Conservation (phyloP, 2,113 vertebrate genomes). For the Oxygymnocypris stewartii region DNA sequence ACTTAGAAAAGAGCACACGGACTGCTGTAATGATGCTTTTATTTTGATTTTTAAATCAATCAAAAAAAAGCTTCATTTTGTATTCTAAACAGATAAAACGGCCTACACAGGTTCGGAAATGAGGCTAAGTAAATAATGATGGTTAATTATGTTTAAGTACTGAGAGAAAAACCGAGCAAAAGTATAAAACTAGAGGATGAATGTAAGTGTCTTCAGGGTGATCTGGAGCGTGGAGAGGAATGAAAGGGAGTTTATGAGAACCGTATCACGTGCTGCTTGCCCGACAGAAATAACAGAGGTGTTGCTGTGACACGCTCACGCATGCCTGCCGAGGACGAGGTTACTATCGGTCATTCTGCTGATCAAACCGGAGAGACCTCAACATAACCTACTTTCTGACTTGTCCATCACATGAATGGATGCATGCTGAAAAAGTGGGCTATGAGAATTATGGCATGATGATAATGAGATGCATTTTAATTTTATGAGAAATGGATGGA, state of each 20-base stretch:
- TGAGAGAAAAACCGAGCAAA: background rate
- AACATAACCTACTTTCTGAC: slow-evolving; percentile 8
- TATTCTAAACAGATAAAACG: background rate
- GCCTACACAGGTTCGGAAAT: background rate
- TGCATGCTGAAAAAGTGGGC: background rate
- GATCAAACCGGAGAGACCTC: background rate
- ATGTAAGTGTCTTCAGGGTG: background rate
- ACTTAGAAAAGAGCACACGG: background rate
- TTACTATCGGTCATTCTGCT: slow-evolving; percentile 67
- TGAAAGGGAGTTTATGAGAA: slow-evolving; percentile 1
- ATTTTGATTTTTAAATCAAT: no score
- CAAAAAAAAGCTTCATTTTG: background rate
- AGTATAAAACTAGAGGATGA: background rate
- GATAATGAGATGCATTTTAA: background rate
- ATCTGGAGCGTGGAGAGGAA: no score
- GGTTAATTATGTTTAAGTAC: background rate
- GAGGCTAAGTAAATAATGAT: background rate
- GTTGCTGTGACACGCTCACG: slow-evolving; percentile 15
- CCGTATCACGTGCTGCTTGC: background rate
- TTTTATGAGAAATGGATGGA: background rate
- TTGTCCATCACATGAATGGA: background rate
- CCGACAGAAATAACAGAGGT: slow-evolving; percentile 3
- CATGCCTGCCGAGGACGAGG: slow-evolving; percentile 46
- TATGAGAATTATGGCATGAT: background rate
- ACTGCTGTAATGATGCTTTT: background rate